These are phyloP conservation scores for Heterodera filipjevi DNA, from an alignment of 2,888 invertebrate genomes.

Conservation along the genomic window DNA sequence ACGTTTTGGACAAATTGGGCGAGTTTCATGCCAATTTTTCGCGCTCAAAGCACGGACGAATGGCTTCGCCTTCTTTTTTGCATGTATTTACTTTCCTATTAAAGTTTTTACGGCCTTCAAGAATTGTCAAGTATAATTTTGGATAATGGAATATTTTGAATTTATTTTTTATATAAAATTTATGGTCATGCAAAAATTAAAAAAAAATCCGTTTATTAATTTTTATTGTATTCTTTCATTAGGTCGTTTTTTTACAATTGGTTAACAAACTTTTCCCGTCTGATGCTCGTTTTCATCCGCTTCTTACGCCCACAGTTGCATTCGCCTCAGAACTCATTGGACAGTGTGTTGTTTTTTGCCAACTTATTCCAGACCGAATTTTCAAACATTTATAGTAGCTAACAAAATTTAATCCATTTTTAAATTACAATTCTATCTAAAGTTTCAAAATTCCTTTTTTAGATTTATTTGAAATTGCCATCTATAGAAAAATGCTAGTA, in stretches of 20 bases:
- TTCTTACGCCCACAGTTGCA: conserved; percentile 81
- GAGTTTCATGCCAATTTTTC: not conserved
- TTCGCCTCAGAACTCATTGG: conserved; percentile 81
- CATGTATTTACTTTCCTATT: no score
- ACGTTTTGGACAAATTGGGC: not conserved
- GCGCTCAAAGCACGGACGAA: not conserved
- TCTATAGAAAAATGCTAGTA: not conserved
- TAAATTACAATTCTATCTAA: no score
- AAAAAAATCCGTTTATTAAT: not conserved
- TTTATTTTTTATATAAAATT: no score
- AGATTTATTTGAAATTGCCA: conserved; percentile 30
- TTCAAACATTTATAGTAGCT: no score
- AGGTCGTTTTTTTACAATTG: conserved; percentile 5
- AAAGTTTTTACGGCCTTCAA: no score
- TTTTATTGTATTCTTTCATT: not conserved
- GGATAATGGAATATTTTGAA: no score
- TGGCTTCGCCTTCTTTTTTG: not conserved
- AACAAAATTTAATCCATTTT: no score
- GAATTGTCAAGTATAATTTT: no score
- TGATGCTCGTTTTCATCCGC: conserved; percentile 76
- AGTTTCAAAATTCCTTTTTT: not conserved
- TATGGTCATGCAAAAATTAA: no score
- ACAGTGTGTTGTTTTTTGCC: conserved; percentile 11
- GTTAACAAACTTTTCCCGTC: not conserved
- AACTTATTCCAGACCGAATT: no score